Evolutionary conservation across 2,888 invertebrate genomes (phyloP), one percentile per base, ranked within the genome.

Genomic region (Eristalis tenax): DNA sequence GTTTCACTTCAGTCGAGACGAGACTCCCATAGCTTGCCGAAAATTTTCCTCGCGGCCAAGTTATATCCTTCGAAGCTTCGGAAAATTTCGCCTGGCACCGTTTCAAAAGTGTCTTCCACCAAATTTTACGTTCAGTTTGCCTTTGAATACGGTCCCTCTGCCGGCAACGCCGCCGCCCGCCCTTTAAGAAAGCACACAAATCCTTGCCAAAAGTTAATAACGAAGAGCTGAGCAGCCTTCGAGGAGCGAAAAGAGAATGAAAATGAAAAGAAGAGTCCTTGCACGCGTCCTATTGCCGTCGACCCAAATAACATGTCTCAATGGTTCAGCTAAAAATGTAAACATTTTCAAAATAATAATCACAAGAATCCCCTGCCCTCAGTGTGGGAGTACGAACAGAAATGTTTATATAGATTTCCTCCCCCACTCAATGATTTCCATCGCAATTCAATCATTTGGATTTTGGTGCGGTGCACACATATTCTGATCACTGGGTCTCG

Each of bases 261-360:
- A 65, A 68, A 80, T 66, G 73, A 79, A 66, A 66, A 13, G 6
- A 38, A 26, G n/a, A 59, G 18, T 56, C 38, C 76, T 59, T 38
- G 70, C 50, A 8, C n/a, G 18, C 32, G 32, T 32, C 8, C 32
- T 50, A 8, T 40, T 71, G 43, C 76, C 82, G 26, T 61, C 69
- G 81, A 83, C 83, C 83, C 73, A 83, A 63, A 83, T 78, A 77
- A 71, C 61, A 68, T 77, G 50, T 73, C 68, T 77, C 50, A 77
- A 78, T 83, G 77, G 77, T 38, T 73, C 50, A 35, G 66, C 63
- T 61, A 59, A 70, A 82, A 61, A 71, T 71, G 70, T 76, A 81
- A 82, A 71, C 82, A 71, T 66, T 73, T 70, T 38, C 70, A 35
- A 50, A 66, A 80, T 76, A 82, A 82, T 82, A 82, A 82, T 66